Evolutionary conservation across 1,140 invertebrate species (phyloP), one percentile per base, ranked within the genome.

Genomic region (Dolichoris vasculosae): DNA sequence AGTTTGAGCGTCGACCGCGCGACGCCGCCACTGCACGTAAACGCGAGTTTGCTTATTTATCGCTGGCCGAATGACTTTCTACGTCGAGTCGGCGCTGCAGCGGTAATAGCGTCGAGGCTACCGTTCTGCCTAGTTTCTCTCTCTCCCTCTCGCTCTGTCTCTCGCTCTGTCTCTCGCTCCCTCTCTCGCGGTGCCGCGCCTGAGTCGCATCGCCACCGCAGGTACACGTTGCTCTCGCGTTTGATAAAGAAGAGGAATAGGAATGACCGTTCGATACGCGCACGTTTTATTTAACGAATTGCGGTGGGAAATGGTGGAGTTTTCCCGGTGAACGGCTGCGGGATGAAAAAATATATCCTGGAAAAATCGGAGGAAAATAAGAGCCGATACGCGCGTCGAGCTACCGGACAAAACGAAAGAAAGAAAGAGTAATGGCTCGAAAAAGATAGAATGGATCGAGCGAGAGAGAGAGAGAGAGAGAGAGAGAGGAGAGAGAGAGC

Each of bases 1-100:
- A 82, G 79, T 85, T 85, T 76, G 26, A 67, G 78, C n/a, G 48
- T 46, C 43, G 40, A 82, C 88, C 90, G 89, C 64, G 13, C 77
- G 89, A 90, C 87, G 90, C 88, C 90, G 89, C 89, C 91, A 91
- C 89, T 87, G 78, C 51, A n/a, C 63, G 23, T 1, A 64, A 76
- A 26, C 73, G 17, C 11, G 9, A n/a, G 8, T 32, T 38, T 32
- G 43, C 48, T 81, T 76, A 84, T 78, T 86, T 78, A 63, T 82
- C 76, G 78, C n/a, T 7, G 46, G n/a, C 38, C 69, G 40, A 79
- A 55, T 82, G 35, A 81, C 48, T 84, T 77, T 84, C 30, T 35
- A 30, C 32, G n/a, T 0, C 63, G 63, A 23, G 38, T 83, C 75
- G 26, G 13, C n/a, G 38, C 51, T 38, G 35, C 51, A 82, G 46